Conservation (phyloP, 2,888 invertebrate species). For the Clostera curtula region DNA sequence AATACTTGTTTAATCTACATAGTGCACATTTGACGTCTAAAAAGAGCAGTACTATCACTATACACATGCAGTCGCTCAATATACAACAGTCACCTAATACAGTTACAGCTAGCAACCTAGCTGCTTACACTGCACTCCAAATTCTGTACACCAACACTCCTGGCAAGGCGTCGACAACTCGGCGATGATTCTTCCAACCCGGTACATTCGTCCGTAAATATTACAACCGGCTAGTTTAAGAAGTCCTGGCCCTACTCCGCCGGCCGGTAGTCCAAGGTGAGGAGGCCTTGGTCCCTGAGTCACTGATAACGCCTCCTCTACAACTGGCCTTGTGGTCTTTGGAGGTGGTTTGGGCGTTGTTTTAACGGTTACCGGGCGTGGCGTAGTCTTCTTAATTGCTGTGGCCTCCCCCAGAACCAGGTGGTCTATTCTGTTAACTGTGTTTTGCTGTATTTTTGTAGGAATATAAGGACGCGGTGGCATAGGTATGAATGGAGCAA, state of each 20-base stretch:
- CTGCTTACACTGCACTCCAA: slow-evolving; percentile 88
- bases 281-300: slow-evolving; percentile 26
- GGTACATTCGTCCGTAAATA: slow-evolving; percentile 92
- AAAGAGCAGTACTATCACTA: neutral
- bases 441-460: slow-evolving; percentile 34
- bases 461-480: slow-evolving; percentile 37
- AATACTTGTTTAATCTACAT: slow-evolving; percentile 12
- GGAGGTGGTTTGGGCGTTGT: slow-evolving; percentile 18
- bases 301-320: slow-evolving; percentile 25
- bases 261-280: slow-evolving; percentile 18
- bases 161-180: slow-evolving; percentile 88
- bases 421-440: slow-evolving; percentile 60
- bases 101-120: slow-evolving; percentile 11
- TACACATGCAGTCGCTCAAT: slow-evolving; percentile 8
- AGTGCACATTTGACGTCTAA: too few relatives aligned
- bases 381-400: slow-evolving; percentile 45
- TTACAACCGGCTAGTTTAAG: slow-evolving; percentile 91
- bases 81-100: slow-evolving; percentile 3
- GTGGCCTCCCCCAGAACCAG: slow-evolving; percentile 61
- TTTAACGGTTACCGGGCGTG: slow-evolving; percentile 26
- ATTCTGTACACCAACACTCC: slow-evolving; percentile 89
- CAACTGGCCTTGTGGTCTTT: slow-evolving; percentile 14
- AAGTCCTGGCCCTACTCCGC: slow-evolving; percentile 63
- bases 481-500: slow-evolving; percentile 41
- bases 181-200: slow-evolving; percentile 86